phyloP scores from a whole-genome alignment of 2,113 vertebrate genomes.

The Oplegnathus fasciatus region DNA sequence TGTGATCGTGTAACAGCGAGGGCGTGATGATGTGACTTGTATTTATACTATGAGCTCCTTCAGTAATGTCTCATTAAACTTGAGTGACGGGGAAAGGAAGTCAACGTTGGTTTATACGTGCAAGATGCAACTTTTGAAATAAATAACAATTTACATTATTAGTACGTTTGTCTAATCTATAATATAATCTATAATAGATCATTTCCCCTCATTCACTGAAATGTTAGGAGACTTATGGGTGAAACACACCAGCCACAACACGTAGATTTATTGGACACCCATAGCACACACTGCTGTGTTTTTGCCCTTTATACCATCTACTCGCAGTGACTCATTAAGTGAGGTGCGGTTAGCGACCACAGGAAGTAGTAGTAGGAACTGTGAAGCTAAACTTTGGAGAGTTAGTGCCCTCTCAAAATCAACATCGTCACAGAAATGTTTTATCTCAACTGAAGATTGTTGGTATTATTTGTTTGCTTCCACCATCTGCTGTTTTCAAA shows the following conservation, averaged over 20 bases:
- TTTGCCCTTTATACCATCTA: background rate
- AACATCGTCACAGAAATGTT: no score
- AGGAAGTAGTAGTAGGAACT: background rate
- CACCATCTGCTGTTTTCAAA: no score
- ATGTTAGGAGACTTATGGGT: background rate
- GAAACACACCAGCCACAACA: background rate
- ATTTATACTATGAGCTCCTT: background rate
- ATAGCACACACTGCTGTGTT: background rate
- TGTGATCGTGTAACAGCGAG: background rate
- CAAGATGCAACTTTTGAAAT: background rate
- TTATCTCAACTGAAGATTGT: no score
- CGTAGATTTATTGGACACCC: background rate
- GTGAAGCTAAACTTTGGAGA: no score
- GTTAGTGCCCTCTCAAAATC: no score
- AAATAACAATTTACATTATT: background rate
- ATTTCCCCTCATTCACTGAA: no score
- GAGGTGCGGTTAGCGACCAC: background rate
- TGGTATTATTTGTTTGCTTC: no score
- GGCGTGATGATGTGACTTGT: background rate
- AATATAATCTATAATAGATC: background rate
- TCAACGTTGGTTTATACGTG: background rate
- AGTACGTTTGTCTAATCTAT: background rate
- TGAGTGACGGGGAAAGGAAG: background rate
- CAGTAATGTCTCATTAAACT: background rate
- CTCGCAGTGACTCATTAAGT: background rate